These are phyloP conservation scores for Carlito syrichta DNA, from an alignment of 2,113 vertebrate genomes.

Conservation along the genomic window DNA sequence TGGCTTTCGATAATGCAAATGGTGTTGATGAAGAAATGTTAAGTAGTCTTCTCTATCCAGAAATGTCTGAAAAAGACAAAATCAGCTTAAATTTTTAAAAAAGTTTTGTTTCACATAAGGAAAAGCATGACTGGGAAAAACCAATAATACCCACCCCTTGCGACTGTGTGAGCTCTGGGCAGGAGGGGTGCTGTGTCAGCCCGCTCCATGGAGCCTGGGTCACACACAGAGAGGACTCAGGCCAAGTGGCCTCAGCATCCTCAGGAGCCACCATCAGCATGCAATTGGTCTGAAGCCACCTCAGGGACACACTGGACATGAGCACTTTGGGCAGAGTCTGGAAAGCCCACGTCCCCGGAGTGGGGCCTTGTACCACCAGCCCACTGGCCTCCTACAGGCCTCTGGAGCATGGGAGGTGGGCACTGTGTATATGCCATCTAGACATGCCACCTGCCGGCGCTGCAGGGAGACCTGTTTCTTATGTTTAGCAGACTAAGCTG, in stretches of 20 bases:
- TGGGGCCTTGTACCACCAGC: too few relatives aligned
- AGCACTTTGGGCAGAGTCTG: not conserved
- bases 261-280: not conserved
- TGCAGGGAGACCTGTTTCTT: not conserved
- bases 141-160: not conserved
- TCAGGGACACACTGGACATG: not conserved
- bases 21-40: not conserved
- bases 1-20: rapidly evolving
- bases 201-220: too few relatives aligned
- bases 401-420: too few relatives aligned
- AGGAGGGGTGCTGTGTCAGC: rapidly evolving
- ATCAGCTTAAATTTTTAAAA: constrained; percentile 7
- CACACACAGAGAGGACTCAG: not conserved
- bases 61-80: constrained; percentile 1
- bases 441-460: not conserved
- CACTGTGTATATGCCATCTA: not conserved
- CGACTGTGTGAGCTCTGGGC: rapidly evolving
- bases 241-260: not conserved
- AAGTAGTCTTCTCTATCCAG: not conserved
- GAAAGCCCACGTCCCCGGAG: too few relatives aligned
- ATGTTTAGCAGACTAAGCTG: too few relatives aligned
- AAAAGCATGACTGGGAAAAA: not conserved
- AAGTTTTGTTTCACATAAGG: not conserved
- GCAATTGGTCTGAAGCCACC: not conserved
- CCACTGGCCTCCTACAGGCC: too few relatives aligned